Percentiles rank a stretch among this genome's conserved stretches.
Conservation (phyloP, 2,888 invertebrate genomes). For the Epistrophe grossulariae region DNA sequence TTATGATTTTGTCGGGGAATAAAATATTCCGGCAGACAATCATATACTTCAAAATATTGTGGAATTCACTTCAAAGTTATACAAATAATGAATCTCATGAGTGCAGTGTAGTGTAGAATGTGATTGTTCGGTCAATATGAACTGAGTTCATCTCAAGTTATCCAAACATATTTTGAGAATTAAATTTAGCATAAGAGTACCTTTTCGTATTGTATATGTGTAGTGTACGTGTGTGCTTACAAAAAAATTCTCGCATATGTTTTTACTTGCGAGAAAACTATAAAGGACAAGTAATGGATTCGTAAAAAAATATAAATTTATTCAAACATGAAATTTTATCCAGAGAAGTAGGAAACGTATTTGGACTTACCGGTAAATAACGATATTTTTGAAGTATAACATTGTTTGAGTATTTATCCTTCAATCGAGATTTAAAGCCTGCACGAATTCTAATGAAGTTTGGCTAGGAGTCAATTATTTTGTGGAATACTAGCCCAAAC, state of each 20-base stretch:
- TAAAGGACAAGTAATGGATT: not conserved
- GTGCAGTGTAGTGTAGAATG: not conserved
- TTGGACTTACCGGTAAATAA: too few species aligned
- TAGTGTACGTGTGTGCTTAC: too few species aligned
- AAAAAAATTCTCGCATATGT: not conserved
- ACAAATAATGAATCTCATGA: conserved; percentile 5
- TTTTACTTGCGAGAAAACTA: not conserved
- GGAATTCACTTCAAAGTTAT: conserved; percentile 1
- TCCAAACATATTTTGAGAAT: not conserved
- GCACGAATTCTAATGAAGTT: too few species aligned
- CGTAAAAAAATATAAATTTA: not conserved
- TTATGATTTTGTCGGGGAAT: not conserved
- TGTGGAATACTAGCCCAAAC: too few species aligned
- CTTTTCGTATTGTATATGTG: not conserved
- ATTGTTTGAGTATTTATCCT: too few species aligned
- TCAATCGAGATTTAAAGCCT: too few species aligned
- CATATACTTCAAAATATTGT: conserved; percentile 3
- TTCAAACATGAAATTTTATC: not conserved
- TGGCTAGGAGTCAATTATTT: too few species aligned
- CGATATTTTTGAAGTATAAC: too few species aligned
- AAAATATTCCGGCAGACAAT: conserved; percentile 12
- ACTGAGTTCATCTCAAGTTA: not conserved
- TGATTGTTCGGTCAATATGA: not conserved
- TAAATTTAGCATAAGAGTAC: not conserved
- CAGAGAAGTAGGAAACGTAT: too few species aligned